Evolutionary conservation across 2,113 vertebrate species (phyloP), one percentile per base, ranked within the genome.

Genomic region (Columbina picui): DNA sequence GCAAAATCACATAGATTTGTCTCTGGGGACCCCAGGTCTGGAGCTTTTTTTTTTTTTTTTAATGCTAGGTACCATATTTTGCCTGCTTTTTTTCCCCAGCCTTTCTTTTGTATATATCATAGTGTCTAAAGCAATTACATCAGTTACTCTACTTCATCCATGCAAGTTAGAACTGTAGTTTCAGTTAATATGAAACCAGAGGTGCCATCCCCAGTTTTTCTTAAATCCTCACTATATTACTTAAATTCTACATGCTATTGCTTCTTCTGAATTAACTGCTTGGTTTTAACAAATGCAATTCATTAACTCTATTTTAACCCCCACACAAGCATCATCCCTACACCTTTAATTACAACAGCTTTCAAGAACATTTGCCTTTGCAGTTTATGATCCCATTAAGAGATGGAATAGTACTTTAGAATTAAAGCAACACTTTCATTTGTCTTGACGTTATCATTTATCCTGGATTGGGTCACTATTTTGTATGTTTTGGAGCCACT

Each of bases 401-500:
- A 53, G 49, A 55, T 49, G 34, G 56, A 83, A 83, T 73, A 89
- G 25, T 39, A 34, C 56, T 88, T 95, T 57, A 87, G 29, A 93
- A 38, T 79, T 55, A 84, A 73, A 56, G 32, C 56, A 29, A 55
- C 84, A 14, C 27, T 41, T 43, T 90, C 57, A 34, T 88, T 22
- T 88, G 53, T 77, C 32, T 65, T 90, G 70, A 60, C 71, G 67
- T 94, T 84, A 63, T 75, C 11, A 6, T 67, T 90, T 73, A 61
- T 91, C 45, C 52, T 84, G 47, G 86, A 61, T 89, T 96, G 73
- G 65, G 45, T 79, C 22, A 15, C 38, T 60, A 45, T 86, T 56
- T 74, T 81, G 39, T 59, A 38, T 87, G 38, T 91, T 93, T 91
- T 87, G 81, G 65, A 94, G 85, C 59, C 87, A 81, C 32, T 26